phyloP scores from a whole-genome alignment of 2,113 vertebrate species.

The Atractosteus spatula region DNA sequence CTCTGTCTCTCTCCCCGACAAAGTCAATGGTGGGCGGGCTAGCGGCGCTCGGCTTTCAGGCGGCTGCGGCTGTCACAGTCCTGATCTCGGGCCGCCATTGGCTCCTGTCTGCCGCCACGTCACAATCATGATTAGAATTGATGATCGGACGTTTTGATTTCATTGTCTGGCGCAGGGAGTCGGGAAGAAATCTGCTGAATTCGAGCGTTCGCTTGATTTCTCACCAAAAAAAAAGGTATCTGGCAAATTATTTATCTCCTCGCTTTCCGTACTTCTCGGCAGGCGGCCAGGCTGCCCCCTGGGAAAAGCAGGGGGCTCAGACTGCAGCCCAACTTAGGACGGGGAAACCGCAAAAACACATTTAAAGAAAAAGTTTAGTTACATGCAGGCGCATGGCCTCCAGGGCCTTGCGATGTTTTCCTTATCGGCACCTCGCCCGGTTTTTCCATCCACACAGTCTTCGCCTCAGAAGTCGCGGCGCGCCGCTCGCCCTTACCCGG shows the following conservation, averaged over 20 bases:
- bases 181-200: conserved; percentile 85
- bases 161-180: conserved; percentile 91
- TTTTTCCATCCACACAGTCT: not conserved
- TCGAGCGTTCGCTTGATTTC: conserved; percentile 66
- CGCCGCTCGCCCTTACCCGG: conserved; percentile 23
- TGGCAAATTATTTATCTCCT: conserved; percentile 30
- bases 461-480: conserved; percentile 22
- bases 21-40: conserved; percentile 69
- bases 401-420: conserved; percentile 36
- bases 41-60: conserved; percentile 52
- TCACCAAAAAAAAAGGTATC: conserved; percentile 59
- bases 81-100: conserved; percentile 79
- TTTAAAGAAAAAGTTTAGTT: conserved; percentile 64
- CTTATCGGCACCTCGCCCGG: conserved; percentile 8
- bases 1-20: conserved; percentile 42
- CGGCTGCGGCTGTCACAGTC: conserved; percentile 54
- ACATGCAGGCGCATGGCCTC: conserved; percentile 49
- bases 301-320: conserved; percentile 21
- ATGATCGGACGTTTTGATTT: conserved; percentile 97
- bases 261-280: not conserved
- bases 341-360: conserved; percentile 47
- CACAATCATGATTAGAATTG: conserved; percentile 99
- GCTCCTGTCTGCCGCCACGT: conserved; percentile 84
- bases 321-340: conserved; percentile 24
- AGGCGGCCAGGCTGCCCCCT: not conserved